phyloP scores from a whole-genome alignment of 2,797 vertebrate species.

The Typhlichthys subterraneus region DNA sequence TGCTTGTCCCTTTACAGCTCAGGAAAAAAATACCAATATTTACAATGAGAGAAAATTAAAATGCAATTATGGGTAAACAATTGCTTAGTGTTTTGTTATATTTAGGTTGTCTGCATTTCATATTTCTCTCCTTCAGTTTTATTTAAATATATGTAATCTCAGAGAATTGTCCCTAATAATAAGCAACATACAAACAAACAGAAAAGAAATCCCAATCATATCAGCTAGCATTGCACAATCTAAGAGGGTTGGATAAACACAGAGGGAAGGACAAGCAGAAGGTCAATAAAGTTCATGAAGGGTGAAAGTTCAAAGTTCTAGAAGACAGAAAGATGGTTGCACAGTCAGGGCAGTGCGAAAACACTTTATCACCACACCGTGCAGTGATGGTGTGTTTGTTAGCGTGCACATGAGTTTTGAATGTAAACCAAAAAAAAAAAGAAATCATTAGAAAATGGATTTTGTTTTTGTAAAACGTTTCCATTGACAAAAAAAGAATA shows the following conservation, averaged over 20 bases:
- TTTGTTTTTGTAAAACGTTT: conserved; percentile 73
- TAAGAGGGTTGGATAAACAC: conserved; percentile 87
- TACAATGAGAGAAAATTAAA: conserved; percentile 85
- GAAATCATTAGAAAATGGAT: conserved; percentile 78
- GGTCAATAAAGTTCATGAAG: conserved; percentile 87
- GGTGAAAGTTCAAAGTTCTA: conserved; percentile 86
- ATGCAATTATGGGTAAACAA: conserved; percentile 83
- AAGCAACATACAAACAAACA: conserved; percentile 78
- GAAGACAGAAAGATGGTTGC: conserved; percentile 84
- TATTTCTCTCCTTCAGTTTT: conserved; percentile 60
- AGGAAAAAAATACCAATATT: conserved; percentile 74
- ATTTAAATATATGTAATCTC: conserved; percentile 64
- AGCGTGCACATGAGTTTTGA: conserved; percentile 71
- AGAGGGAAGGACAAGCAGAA: conserved; percentile 75
- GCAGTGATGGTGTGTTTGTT: conserved; percentile 58
- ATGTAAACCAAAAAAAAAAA: conserved; percentile 71
- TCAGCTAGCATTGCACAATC: conserved; percentile 88
- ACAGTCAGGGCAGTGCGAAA: conserved; percentile 71
- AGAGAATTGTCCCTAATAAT: conserved; percentile 81
- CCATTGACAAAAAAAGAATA: conserved; percentile 73
- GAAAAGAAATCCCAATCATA: conserved; percentile 78
- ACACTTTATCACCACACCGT: conserved; percentile 72
- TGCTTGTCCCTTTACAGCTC: conserved; percentile 81
- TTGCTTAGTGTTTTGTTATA: conserved; percentile 69
- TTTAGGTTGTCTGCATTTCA: conserved; percentile 67